Base-by-base conservation (phyloP, 2,888 invertebrate species). In the Conistra vaccinii region DNA sequence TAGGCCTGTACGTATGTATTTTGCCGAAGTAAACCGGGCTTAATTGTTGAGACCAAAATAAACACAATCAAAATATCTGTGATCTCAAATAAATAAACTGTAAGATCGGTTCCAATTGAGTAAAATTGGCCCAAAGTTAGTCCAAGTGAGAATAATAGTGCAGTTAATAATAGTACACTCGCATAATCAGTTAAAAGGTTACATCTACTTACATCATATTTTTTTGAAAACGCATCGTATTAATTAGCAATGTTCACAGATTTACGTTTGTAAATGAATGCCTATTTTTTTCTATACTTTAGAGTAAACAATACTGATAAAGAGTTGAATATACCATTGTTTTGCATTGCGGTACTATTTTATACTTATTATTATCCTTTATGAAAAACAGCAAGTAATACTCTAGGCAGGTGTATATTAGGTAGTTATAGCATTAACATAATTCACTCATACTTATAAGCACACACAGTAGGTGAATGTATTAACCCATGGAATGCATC, bases 221-320 rank as follows among this genome's bases (percentile, higher is more conserved):
- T 39, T 26, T 35, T 51, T 67, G 17, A 67, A 23, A 1, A 20
- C 26, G 23, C 20, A 12, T 45, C 61, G 17, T 17, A 42, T 42
- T 26, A 26, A 23, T 51, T 10, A 73, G 5, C 7, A 60, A 73
- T 58, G n/a, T 39, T 9, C 20, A 20, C 20, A 32, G 23, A 53
- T 53, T 26, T 17, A 23, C 2, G 2, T 42, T 61, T 73, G 32
- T 53, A 53, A 60, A 48, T 48, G 12, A n/a, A 65, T 14, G 23
- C 57, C 39, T 67, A 67, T 57, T 57, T 57, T 57, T 57, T 57
- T 70, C 6, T 39, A 29, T 35, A 10, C 5, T n/a, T n/a, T n/a
- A n/a, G n/a, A 1, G 32, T 55, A 65, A 65, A 74, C 17, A 75
- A 55, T 63, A 62, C 20, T 42, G 48, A 51, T 73, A 73, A 57